A percentile compares a stretch with the other conserved stretches of the same genome.
These are phyloP conservation scores for Lasioglossum zephyrum DNA, from an alignment of 2,888 invertebrate genomes.

Conservation along the genomic window DNA sequence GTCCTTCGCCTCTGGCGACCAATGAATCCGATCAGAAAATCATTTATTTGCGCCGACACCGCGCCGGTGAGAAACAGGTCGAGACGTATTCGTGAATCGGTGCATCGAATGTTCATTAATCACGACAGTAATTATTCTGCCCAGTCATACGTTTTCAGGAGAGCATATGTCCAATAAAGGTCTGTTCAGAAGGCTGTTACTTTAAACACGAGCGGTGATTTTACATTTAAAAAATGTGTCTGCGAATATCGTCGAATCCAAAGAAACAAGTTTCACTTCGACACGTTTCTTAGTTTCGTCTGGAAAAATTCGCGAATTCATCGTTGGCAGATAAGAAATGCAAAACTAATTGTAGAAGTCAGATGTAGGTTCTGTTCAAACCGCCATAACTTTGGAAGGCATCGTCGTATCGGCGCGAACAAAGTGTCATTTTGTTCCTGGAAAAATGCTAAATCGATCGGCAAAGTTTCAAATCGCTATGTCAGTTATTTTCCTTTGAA, in stretches of 20 bases:
- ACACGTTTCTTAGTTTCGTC: not conserved
- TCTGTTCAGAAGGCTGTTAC: not conserved
- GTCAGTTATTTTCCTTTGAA: not conserved
- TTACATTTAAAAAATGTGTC: not conserved
- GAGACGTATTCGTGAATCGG: not conserved
- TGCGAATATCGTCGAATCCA: not conserved
- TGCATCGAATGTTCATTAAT: not conserved
- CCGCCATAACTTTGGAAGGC: not conserved
- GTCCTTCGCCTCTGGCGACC: not conserved
- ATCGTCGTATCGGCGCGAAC: not conserved
- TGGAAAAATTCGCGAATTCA: not conserved
- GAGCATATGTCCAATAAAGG: not conserved
- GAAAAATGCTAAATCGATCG: not conserved
- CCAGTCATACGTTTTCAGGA: not conserved
- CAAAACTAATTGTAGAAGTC: not conserved
- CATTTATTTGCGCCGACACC: not conserved
- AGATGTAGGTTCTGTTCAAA: not conserved
- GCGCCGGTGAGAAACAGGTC: not conserved
- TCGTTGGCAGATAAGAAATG: not conserved
- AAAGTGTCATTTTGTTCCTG: not conserved
- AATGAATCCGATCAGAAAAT: not conserved
- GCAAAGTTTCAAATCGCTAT: not conserved
- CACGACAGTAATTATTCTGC: not conserved
- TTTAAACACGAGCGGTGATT: not conserved
- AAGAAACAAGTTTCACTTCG: not conserved